Evolutionary conservation across 1,140 invertebrate genomes (phyloP), one percentile per base, ranked within the genome.

Genomic region (Limonius californicus): DNA sequence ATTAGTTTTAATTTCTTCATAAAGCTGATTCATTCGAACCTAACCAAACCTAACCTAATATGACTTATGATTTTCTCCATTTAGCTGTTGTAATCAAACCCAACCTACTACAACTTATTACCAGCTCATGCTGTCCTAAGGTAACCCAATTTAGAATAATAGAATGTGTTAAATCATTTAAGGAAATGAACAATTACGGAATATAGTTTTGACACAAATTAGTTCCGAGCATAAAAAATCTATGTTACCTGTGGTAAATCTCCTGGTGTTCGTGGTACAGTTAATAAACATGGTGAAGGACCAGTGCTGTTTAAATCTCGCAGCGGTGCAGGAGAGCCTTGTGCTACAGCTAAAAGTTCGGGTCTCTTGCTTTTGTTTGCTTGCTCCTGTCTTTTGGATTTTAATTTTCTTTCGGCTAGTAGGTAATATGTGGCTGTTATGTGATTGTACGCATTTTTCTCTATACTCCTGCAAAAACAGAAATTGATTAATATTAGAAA

Each of bases 371-470:
- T 72, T 64, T 81, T 82, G 59, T 78, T 76, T 23, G 76, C 74
- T 61, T 82, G 80, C 71, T 90, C 87, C 66, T 87, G 84, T 18
- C 86, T 77, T 58, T 89, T 85, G 43, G 87, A 83, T 74, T 86
- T 84, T 18, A 97, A 80, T 76, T 95, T 94, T 61, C 95, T 81
- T 80, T 99, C 97, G 18, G 95, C 96, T 63, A 99, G 80, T 68
- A 99, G 81, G 81, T 95, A 99, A 81, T 99, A 99, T 21, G 97
- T 99, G 20, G 97, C 97, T 23, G 97, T 98, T 67, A 99, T 91
- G 78, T 99, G 94, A 80, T 97, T 97, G 79, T 99, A 99, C 72
- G 95, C 92, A 81, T 98, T 95, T 74, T 90, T 92, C 73, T 98
- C 94, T 64, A 99, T 79, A 57, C 94, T 90, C 68, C 93, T 95